These are phyloP conservation scores for Trematomus bernacchii DNA, from an alignment of 2,797 vertebrate genomes.

Conservation along the genomic window DNA sequence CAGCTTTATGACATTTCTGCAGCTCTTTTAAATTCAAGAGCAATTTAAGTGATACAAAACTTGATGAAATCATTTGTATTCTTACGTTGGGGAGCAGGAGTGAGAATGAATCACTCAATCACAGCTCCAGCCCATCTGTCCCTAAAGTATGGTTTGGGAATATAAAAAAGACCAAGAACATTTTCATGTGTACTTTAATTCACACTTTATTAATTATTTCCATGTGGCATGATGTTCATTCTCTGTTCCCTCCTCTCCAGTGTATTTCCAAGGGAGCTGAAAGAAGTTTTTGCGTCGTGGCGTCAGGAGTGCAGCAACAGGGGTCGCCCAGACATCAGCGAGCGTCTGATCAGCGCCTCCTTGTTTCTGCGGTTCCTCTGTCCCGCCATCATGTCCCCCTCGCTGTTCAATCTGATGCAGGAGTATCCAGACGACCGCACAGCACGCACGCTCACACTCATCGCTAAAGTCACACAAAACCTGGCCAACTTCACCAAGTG, in stretches of 20 bases:
- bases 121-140: no score
- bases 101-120: background rate
- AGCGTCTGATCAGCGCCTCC: conserved; percentile 97
- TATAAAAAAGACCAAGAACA: background rate
- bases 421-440: conserved; percentile 99
- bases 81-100: background rate
- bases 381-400: conserved; percentile 98
- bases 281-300: conserved; percentile 98
- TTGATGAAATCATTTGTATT: background rate
- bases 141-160: background rate
- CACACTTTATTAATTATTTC: no score
- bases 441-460: conserved; percentile 96
- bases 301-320: conserved; percentile 96
- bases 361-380: conserved; percentile 98
- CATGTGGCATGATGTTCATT: no score
- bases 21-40: background rate
- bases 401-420: conserved; percentile 96
- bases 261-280: conserved; percentile 96
- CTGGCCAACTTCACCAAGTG: conserved; percentile 99
- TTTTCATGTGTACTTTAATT: no score
- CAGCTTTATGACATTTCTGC: background rate
- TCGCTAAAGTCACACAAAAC: conserved; percentile 99
- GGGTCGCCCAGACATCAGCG: conserved; percentile 97
- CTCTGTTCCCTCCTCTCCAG: conserved; percentile 72
- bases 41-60: background rate